Evolutionary conservation across 2,797 vertebrate species (phyloP).

Genomic region (Scolopax rusticola): DNA sequence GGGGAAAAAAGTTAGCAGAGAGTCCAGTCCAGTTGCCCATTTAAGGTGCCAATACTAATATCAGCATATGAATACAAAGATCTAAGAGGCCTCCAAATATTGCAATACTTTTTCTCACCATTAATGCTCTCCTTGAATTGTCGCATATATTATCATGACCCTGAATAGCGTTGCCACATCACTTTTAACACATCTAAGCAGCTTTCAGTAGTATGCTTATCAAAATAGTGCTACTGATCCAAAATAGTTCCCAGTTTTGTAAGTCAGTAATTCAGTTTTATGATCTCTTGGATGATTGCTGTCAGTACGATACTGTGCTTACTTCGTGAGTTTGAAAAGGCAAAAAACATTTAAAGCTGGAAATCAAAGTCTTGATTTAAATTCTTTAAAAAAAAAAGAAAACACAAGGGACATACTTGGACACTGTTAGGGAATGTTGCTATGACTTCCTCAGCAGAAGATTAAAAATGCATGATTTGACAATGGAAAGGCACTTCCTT

Average conservation of each 20-base stretch:
- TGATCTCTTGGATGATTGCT: not conserved
- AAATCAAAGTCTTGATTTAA: not conserved
- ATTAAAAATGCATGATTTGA: not conserved
- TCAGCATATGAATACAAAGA: not conserved
- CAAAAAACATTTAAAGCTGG: not conserved
- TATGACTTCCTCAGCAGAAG: not conserved
- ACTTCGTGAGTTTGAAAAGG: not conserved
- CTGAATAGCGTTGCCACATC: not conserved
- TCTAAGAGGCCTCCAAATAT: not conserved
- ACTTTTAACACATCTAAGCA: not conserved
- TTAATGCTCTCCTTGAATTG: not conserved
- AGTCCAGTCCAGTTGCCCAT: not conserved
- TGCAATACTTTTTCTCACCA: not conserved
- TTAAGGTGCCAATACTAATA: not conserved
- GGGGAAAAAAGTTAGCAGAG: not conserved
- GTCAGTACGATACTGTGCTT: not conserved
- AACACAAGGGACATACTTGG: not conserved
- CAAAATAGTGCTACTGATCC: not conserved
- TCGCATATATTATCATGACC: not conserved
- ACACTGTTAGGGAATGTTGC: not conserved
- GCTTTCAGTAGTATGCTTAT: not conserved
- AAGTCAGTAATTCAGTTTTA: not conserved
- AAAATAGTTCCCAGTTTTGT: not conserved
- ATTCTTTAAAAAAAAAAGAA: not conserved
- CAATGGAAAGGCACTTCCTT: not conserved